Evolutionary conservation across 1,140 invertebrate species (phyloP), one percentile per base, ranked within the genome.

Genomic region (Drosophila tsacasi): DNA sequence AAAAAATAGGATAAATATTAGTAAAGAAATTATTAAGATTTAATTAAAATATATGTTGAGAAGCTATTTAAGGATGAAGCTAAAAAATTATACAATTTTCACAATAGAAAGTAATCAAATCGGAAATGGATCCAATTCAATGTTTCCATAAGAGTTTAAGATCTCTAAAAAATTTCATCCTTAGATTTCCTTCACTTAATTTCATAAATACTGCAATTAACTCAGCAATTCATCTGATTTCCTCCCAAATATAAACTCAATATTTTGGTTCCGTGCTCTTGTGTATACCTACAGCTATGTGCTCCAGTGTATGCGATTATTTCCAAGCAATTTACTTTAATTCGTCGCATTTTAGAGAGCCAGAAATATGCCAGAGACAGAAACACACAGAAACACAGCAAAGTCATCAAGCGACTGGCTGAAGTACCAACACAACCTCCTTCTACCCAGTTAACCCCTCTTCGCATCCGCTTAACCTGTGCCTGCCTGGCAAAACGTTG

Each of bases 241-340:
- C 7, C 27, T 15, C 10, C 5, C 5, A 6, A 6, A 17, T 15
- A 21, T 37, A 37, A 9, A 23, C 52, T 13, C 23, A 6, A 37
- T 27, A 10, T 23, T 55, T 23, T n/a, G 13, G 1, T 17, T 10
- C 32, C 2, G 32, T 55, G 15, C 37, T 0, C 50, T 21, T 21
- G 12, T 55, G 47, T 60, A 39, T 55, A 27, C 66, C 39, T 42
- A 19, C 37, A 15, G 35, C 21, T 65, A 27, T 44, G 13, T 30
- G 19, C 52, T 13, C 15, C 23, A 46, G 46, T 71, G 30, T 63
- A 52, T 54, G 75, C 68, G 63, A 72, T 89, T 85, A 85, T 91
- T 91, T 89, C 90, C 84, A 73, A 83, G 90, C 89, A 90, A 91
- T 91, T 91, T 90, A 83, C 80, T 91, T 86, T 91, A 91, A 86